Percentiles rank a stretch among this genome's conserved stretches.
Evolutionary conservation across 2,113 vertebrate genomes (phyloP).

Genomic region (Labrus mixtus): DNA sequence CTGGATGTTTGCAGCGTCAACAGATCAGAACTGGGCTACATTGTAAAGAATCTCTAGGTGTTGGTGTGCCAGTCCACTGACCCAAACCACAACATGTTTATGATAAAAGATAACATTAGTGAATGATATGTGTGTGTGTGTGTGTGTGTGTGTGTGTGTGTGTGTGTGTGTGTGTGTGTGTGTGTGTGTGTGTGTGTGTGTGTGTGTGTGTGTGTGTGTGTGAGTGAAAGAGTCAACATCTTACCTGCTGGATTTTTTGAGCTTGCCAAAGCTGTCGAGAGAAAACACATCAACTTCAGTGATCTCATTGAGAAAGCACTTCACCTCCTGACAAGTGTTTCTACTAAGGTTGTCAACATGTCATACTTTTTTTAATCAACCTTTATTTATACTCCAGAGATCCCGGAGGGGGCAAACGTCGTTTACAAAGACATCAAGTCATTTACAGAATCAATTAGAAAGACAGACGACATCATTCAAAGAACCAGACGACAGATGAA

Average conservation of each 20-base stretch:
- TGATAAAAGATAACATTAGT: conserved; percentile 9
- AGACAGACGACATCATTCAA: too few relatives aligned
- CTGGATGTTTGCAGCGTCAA: not conserved
- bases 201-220: too few relatives aligned
- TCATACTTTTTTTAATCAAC: not conserved
- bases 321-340: not conserved
- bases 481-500: too few relatives aligned
- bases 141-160: too few relatives aligned
- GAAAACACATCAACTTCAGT: conserved; percentile 4
- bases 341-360: not conserved
- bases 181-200: too few relatives aligned
- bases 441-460: too few relatives aligned
- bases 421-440: too few relatives aligned
- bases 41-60: too few relatives aligned
- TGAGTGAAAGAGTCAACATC: conserved; percentile 1
- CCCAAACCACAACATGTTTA: not conserved
- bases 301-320: not conserved
- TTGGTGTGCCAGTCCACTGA: not conserved
- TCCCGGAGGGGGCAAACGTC: too few relatives aligned
- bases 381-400: too few relatives aligned
- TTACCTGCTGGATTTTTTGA: conserved; percentile 96
- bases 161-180: too few relatives aligned
- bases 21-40: not conserved
- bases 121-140: too few relatives aligned
- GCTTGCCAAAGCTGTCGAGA: conserved; percentile 90